Conservation (phyloP, 2,888 invertebrate genomes). For the Amaurobius ferox region DNA sequence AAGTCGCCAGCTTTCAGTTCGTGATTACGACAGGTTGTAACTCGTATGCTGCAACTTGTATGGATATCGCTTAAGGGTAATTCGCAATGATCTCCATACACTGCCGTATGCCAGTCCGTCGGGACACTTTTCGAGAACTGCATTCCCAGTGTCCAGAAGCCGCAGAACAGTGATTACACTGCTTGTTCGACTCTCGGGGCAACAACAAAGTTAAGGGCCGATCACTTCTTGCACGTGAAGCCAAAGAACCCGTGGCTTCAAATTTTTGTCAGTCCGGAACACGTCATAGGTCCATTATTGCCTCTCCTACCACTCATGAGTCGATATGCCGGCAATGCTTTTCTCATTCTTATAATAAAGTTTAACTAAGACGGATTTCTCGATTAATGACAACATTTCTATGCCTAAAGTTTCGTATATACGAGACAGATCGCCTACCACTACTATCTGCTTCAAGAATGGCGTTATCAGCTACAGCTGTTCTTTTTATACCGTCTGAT, state of each 20-base stretch:
- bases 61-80: conserved; percentile 12
- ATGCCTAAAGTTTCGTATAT: not conserved
- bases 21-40: too few species aligned
- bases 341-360: conserved; percentile 12
- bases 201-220: conserved; percentile 14
- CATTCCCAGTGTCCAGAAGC: conserved; percentile 13
- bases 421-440: conserved; percentile 19
- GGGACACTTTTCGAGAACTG: conserved; percentile 25
- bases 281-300: not conserved
- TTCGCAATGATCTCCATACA: conserved; percentile 18
- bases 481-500: conserved; percentile 1
- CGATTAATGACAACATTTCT: conserved; percentile 5
- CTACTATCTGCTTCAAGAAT: too few species aligned
- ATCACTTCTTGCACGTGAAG: conserved; percentile 3
- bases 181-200: conserved; percentile 31
- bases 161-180: not conserved
- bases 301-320: conserved; percentile 7
- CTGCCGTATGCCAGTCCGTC: conserved; percentile 11
- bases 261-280: conserved; percentile 1
- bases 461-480: conserved; percentile 9
- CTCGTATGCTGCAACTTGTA: conserved; percentile 30
- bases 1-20: too few species aligned
- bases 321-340: conserved; percentile 16
- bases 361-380: conserved; percentile 20
- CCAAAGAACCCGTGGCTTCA: conserved; percentile 20